A percentile compares a stretch with the other conserved stretches of the same genome.
phyloP scores from a whole-genome alignment of 2,888 invertebrate genomes.

The Leuctra nigra region DNA sequence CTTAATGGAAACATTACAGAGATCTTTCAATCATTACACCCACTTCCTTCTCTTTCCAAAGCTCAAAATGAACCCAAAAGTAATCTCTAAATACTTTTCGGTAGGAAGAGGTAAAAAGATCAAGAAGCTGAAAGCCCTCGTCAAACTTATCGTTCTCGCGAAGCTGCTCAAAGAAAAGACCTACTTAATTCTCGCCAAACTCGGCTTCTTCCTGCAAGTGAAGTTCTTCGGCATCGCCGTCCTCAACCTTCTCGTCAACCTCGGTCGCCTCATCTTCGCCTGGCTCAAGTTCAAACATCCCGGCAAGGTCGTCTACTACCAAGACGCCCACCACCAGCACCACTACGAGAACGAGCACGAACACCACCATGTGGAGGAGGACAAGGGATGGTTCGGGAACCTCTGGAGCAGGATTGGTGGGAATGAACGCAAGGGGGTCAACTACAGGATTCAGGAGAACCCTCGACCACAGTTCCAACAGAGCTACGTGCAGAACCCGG shows the following conservation, averaged over 20 bases:
- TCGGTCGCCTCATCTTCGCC: slow-evolving; percentile 36
- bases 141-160: slow-evolving; percentile 60
- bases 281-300: slow-evolving; percentile 19
- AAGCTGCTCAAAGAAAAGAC: slow-evolving; percentile 66
- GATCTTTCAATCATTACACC: too few relatives aligned
- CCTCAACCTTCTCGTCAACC: slow-evolving; percentile 60
- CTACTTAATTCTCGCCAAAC: slow-evolving; percentile 59
- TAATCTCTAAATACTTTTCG: too few relatives aligned
- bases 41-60: too few relatives aligned
- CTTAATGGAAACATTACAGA: too few relatives aligned
- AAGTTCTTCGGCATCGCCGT: slow-evolving; percentile 71
- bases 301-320: slow-evolving; percentile 58
- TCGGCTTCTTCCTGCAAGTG: slow-evolving; percentile 66
- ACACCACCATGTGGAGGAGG: slow-evolving; percentile 15
- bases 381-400: neutral
- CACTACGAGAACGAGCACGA: slow-evolving; percentile 47
- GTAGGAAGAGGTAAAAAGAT: too few relatives aligned
- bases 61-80: too few relatives aligned
- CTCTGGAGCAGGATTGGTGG: slow-evolving; percentile 21
- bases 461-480: too few relatives aligned
- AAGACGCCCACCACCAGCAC: slow-evolving; percentile 76
- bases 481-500: too few relatives aligned
- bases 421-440: neutral
- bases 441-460: too few relatives aligned
- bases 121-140: slow-evolving; percentile 60